Evolutionary conservation across 2,888 invertebrate species (phyloP).

Genomic region (Tromatobia lineatoria): DNA sequence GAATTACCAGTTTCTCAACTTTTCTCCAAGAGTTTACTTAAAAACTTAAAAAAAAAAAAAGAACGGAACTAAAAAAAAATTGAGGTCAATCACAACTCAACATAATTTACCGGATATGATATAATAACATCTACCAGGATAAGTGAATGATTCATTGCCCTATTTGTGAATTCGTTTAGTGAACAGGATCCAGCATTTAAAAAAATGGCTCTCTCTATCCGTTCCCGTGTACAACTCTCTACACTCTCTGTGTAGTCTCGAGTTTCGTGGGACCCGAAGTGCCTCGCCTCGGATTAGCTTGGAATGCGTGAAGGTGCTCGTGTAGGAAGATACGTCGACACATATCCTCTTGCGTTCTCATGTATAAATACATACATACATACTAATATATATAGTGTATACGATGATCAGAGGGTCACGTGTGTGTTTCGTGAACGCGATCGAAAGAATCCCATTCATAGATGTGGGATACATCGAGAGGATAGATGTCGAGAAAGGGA

Average conservation of each 20-base stretch:
- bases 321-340: constrained; percentile 62
- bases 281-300: constrained; percentile 77
- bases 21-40: too few relatives aligned
- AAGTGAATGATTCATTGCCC: constrained; percentile 13
- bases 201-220: constrained; percentile 12
- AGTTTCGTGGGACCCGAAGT: constrained; percentile 77
- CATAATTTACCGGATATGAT: not conserved
- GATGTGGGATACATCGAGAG: constrained; percentile 73
- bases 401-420: constrained; percentile 37
- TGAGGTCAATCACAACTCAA: too few relatives aligned
- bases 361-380: constrained; percentile 14
- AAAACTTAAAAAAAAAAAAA: too few relatives aligned
- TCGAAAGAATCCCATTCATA: constrained; percentile 82
- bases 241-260: constrained; percentile 65
- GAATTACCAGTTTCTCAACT: too few relatives aligned
- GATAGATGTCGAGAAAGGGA: constrained; percentile 67
- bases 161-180: constrained; percentile 32
- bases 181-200: constrained; percentile 1
- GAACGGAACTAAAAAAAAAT: too few relatives aligned
- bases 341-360: constrained; percentile 19
- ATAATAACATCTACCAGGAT: constrained; percentile 5
- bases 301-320: constrained; percentile 80
- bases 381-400: constrained; percentile 26
- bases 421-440: constrained; percentile 67
- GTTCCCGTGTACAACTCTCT: constrained; percentile 22